Conservation (phyloP, 2,113 vertebrate species). For the Mesocricetus auratus region DNA sequence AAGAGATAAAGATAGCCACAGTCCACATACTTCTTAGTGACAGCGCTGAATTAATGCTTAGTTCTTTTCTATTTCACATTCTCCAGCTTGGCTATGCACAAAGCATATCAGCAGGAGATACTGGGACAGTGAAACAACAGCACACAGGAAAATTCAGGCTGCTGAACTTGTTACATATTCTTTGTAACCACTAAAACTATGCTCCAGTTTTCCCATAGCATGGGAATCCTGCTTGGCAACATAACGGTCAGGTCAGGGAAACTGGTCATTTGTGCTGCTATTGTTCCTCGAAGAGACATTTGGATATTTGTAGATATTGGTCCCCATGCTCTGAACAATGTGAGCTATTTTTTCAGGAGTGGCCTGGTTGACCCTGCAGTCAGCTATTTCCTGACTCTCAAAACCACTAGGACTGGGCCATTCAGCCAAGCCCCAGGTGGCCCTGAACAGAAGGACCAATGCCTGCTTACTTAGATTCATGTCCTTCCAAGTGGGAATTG, state of each 20-base stretch:
- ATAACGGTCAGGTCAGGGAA: too few species aligned
- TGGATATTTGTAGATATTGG: constrained; percentile 7
- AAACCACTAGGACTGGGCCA: not conserved
- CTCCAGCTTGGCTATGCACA: not conserved
- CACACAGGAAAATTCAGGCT: not conserved
- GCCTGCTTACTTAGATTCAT: constrained; percentile 40
- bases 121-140: not conserved
- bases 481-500: constrained; percentile 64
- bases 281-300: not conserved
- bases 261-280: not conserved
- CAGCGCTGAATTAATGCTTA: fast-evolving
- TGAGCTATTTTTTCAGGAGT: constrained; percentile 55
- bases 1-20: not conserved
- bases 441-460: not conserved
- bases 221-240: not conserved
- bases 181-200: not conserved
- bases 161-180: not conserved
- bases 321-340: constrained; percentile 61
- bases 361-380: constrained; percentile 31
- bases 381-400: constrained; percentile 72
- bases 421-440: constrained; percentile 57
- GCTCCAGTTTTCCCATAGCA: not conserved
- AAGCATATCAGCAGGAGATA: not conserved
- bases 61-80: not conserved
- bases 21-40: not conserved